Base-by-base conservation (phyloP, 1,140 invertebrate genomes). In the Agrypnia vestita region DNA sequence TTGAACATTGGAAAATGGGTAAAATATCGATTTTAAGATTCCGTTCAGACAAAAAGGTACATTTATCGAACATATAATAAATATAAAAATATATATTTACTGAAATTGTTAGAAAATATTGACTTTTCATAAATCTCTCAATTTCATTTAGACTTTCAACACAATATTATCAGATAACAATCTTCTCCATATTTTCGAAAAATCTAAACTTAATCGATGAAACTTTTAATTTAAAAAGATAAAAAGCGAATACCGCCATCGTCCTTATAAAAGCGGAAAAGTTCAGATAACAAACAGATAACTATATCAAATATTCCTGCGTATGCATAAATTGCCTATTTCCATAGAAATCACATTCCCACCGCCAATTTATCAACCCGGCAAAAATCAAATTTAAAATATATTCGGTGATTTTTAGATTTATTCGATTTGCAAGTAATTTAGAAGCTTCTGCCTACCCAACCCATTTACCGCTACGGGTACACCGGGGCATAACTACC, bases 371-470 rank as follows among this genome's bases (percentile, higher is more conserved):
- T 80, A 77, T 76, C n/a, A 44, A 51, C 56, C 55, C 69, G 25
- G 44, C 19, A 71, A 71, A 82, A 81, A 81, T 71, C 62, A 76
- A 79, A 81, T 79, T 77, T 79, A 55, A 49, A 74, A 74, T 74
- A 83, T 80, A 81, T 81, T 81, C 82, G 74, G 72, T 81, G 79
- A 83, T 81, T 83, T 83, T 83, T 83, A 81, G 79, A 83, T 83
- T 83, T 83, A 83, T 83, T 81, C 77, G 79, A 83, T 83, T 83
- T 83, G 79, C 74, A 74, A 83, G 82, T 83, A 83, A 83, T 81
- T 83, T 83, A 79, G 82, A 83, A 72, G 46, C 82, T 61, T 35
- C 67, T 69, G 7, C 53, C 43, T 53, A 21, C 11, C 56, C 59
- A 62, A 10, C 74, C 72, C 53, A 74, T 75, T 75, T 78, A 80